Base-by-base conservation (phyloP, 2,888 invertebrate genomes). In the Yponomeuta plumbellus region DNA sequence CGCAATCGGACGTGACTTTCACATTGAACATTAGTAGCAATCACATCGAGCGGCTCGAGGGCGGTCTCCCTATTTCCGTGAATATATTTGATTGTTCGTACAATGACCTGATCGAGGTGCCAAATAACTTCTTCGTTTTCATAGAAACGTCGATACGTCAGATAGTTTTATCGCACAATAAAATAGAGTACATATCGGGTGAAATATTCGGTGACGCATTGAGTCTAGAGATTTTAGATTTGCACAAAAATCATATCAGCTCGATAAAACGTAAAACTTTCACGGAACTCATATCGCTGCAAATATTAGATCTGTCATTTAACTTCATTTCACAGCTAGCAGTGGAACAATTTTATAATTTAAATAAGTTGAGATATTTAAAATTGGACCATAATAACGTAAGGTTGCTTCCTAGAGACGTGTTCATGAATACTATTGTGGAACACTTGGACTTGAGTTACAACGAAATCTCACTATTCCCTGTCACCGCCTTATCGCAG, bases 361-460 rank as follows among this genome's bases (percentile, higher is more conserved):
- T 96, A 74, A 93, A 94, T 71, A 95, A 94, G 73, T 85, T 97
- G 67, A 91, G 96, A 68, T 94, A 96, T 70, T 82, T 97, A 58
- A 94, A 95, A 81, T 82, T 97, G 69, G 93, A 94, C 70, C 92
- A 93, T 68, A 97, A 97, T 80, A 93, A 93, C 70, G 83, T 97
- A 70, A 93, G 94, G 74, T 93, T 96, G 13, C 84, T 97, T 58
- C 95, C 96, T 0, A 92, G 95, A 67, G 96, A 96, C 72, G 94
- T 96, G 8, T 96, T 97, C 79, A 94, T 94, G 79, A 95, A 95
- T 71, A 96, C 96, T 0, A 93, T 94, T 21, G 86, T 97, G 66
- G 97, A 97, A 80, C 95, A 95, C 80, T 86, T 97, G 65, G 96
- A 97, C 79, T 92, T 97, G 71, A 94, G 96, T 71, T 92, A 92